phyloP scores from a whole-genome alignment of 1,140 invertebrate genomes.

The Globodera ellingtonae region DNA sequence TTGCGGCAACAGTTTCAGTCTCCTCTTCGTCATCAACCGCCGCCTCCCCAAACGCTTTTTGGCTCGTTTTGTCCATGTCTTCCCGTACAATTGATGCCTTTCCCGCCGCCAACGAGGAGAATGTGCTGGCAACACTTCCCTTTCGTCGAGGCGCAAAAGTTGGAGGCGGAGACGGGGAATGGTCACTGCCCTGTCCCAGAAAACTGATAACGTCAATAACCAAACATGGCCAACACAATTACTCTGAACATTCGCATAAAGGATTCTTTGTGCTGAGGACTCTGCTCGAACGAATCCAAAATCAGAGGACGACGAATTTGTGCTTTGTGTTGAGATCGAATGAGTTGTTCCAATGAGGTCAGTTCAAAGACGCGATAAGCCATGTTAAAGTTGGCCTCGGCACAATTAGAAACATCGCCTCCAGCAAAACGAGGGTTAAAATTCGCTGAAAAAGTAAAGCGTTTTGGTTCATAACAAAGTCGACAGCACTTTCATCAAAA shows the following conservation, averaged over 20 bases:
- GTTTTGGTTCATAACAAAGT: conserved; percentile 21
- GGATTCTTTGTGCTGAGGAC: conserved; percentile 26
- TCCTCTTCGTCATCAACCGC: conserved; percentile 5
- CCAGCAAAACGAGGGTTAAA: not conserved
- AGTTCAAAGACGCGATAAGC: conserved; percentile 56
- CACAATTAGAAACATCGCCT: not conserved
- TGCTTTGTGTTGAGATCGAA: conserved; percentile 28
- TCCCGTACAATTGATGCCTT: conserved; percentile 23
- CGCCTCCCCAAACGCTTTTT: not conserved
- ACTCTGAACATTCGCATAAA: conserved; percentile 60
- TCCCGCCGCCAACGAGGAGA: conserved; percentile 15
- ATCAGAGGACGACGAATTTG: conserved; percentile 22
- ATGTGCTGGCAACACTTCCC: not conserved
- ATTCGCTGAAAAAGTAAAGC: not conserved
- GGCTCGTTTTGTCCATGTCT: conserved; percentile 6
- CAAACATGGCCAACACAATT: not conserved
- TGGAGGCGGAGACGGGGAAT: conserved; percentile 25
- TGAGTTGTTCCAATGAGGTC: conserved; percentile 49
- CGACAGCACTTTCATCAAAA: conserved; percentile 27
- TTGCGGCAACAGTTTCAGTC: not conserved
- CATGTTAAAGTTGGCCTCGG: conserved; percentile 22
- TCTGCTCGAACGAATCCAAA: conserved; percentile 50
- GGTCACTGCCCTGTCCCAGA: conserved; percentile 1
- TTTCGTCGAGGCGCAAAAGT: not conserved
- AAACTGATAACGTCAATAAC: not conserved